These are phyloP conservation scores for Kuschelorhynchus macadamiae DNA, from an alignment of 2,888 invertebrate genomes.

Conservation along the genomic window DNA sequence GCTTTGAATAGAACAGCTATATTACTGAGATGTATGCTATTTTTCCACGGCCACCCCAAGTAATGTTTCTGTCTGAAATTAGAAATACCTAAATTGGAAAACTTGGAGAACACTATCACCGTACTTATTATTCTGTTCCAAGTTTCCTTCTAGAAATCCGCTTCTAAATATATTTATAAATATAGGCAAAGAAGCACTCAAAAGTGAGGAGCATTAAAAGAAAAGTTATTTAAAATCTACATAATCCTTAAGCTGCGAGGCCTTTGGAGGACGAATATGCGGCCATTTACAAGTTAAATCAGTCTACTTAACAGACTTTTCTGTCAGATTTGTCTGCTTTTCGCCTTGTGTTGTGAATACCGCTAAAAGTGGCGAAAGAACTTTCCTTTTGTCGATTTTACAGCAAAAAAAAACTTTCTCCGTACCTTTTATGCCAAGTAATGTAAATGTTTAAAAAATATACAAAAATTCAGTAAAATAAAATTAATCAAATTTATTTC, in stretches of 20 bases:
- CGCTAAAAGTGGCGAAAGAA: constrained; percentile 39
- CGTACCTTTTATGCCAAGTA: no score
- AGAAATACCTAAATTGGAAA: background rate
- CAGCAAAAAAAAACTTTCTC: no score
- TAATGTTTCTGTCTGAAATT: no score
- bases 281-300: constrained; percentile 68
- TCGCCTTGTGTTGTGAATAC: constrained; percentile 42
- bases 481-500: no score
- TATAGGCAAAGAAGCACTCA: constrained; percentile 53
- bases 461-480: no score
- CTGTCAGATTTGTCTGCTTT: constrained; percentile 44
- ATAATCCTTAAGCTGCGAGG: constrained; percentile 65
- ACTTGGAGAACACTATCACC: background rate
- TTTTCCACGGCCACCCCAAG: no score
- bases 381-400: background rate
- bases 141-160: constrained; percentile 19
- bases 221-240: constrained; percentile 68
- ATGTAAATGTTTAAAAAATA: no score
- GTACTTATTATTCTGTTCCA: constrained; percentile 17
- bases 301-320: constrained; percentile 65
- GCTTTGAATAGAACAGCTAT: no score
- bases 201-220: constrained; percentile 67
- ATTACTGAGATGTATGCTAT: no score
- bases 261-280: constrained; percentile 54
- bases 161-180: constrained; percentile 46